Evolutionary conservation across 2,888 invertebrate genomes (phyloP), one percentile per base, ranked within the genome.

Genomic region (Meiosimyza platycephala): DNA sequence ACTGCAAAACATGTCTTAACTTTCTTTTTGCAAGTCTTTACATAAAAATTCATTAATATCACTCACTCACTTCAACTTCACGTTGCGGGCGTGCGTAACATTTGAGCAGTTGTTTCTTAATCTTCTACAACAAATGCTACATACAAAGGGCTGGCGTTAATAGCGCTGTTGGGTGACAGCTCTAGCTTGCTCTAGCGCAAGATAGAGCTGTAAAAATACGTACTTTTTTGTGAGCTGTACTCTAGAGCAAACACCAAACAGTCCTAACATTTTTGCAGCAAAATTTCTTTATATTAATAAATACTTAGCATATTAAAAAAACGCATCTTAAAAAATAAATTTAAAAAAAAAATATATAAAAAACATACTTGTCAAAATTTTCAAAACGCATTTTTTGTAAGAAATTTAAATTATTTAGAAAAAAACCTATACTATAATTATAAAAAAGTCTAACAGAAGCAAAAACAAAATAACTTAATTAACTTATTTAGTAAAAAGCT

Each of bases 1-100:
- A 72, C 66, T 73, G 68, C 62, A 72, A 50, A 66, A 63, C 9
- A 9, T 40, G 40, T 40, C 40, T 40, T 40, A 9, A 40, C 6
- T 40, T 40, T 40, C 40, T 5, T 40, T 40, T 40, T 40, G 40
- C 40, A 40, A 40, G 9, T 40, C 40, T 40, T 40, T 40, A 40
- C 40, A 40, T 40, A 40, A 40, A 40, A 40, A 40, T 40, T 6
- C 40, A 40, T 40, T 40, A 40, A 40, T 40, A 40, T 40, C 40
- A 40, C 40, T 9, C 40, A 40, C 40, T 9, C 9, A 40, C 9
- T 1, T 7, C 9, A 40, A 40, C 40, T 9, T 40, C 9, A 6
- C 9, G 40, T 40, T 1, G 22, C 22, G 1, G 9, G 9, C 9
- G 40, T 40, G 9, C 9, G 40, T 40, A 40, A 40, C 1, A 40